Conservation (phyloP, 1,140 invertebrate genomes). For the Heliconius himera region DNA sequence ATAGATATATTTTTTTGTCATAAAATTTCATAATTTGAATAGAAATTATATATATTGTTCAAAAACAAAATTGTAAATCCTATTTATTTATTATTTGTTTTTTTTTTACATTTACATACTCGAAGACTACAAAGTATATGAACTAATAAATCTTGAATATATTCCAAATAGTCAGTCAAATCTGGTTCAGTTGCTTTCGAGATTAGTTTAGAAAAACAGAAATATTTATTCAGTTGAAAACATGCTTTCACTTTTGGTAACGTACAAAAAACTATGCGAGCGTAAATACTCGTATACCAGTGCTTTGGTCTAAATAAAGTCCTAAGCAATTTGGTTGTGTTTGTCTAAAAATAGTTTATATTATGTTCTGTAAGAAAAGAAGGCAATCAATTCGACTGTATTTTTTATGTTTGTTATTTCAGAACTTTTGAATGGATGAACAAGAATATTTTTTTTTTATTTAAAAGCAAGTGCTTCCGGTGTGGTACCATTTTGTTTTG, state of each 20-base stretch:
- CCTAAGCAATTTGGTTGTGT: not conserved
- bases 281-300: not conserved
- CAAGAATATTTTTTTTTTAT: too few relatives aligned
- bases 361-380: too few relatives aligned
- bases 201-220: not conserved
- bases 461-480: too few relatives aligned
- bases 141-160: slow-evolving; percentile 5
- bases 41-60: too few relatives aligned
- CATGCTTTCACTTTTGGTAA: not conserved
- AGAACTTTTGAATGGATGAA: too few relatives aligned
- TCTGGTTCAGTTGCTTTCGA: not conserved
- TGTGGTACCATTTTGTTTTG: too few relatives aligned
- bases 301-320: not conserved
- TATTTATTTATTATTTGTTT: too few relatives aligned
- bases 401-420: too few relatives aligned
- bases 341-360: not conserved
- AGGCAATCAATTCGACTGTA: too few relatives aligned
- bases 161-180: not conserved
- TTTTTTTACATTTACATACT: not conserved
- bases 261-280: not conserved
- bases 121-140: not conserved
- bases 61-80: too few relatives aligned
- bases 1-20: too few relatives aligned
- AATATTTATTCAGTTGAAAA: not conserved
- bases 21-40: too few relatives aligned